Evolutionary conservation across 2,888 invertebrate species (phyloP), one percentile per base, ranked within the genome.

Genomic region (Drymonia ruficornis): DNA sequence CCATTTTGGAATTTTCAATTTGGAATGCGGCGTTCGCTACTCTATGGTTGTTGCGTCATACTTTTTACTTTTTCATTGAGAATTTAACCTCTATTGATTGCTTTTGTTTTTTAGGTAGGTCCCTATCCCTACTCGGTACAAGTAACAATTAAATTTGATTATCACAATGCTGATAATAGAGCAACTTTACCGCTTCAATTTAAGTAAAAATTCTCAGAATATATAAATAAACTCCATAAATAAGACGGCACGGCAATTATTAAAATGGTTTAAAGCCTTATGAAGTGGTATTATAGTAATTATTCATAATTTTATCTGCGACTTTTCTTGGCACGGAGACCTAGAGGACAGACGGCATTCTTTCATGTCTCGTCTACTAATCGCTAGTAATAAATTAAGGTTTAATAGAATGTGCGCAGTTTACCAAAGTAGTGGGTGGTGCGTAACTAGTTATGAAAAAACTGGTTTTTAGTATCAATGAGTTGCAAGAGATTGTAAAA

Each of bases 1-100:
- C 74, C 74, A 72, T 76, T 63, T 76, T 73, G 72, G 72, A 75
- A 72, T 76, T 71, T 70, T 70, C 65, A 70, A 49, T 69, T 67
- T 61, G 62, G 65, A 68, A 70, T 65, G 63, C 49, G 34, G 49
- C 28, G 28, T n/a, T 28, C 13, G 23, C 16, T 7, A 11, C 40
- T 38, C 45, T 45, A 45, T 45, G 28, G 43, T 43, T 43, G 19
- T 7, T 3, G 43, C 19, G 43, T 18, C 18, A 42, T 42, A 12
- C 13, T 43, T 46, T 46, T 46, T 46, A 46, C 28, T 29, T 46
- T n/a, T 29, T 29, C 3, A 46, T 46, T 29, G 28, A 3, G 16
- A 1, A 13, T 44, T 44, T n/a, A 3, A n/a, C 13, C 23, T 6
- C 23, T n/a, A n/a, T n/a, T n/a, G n/a, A n/a, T n/a, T n/a, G n/a